phyloP scores from a whole-genome alignment of 2,888 invertebrate genomes.

The Boloria euphrosyne region DNA sequence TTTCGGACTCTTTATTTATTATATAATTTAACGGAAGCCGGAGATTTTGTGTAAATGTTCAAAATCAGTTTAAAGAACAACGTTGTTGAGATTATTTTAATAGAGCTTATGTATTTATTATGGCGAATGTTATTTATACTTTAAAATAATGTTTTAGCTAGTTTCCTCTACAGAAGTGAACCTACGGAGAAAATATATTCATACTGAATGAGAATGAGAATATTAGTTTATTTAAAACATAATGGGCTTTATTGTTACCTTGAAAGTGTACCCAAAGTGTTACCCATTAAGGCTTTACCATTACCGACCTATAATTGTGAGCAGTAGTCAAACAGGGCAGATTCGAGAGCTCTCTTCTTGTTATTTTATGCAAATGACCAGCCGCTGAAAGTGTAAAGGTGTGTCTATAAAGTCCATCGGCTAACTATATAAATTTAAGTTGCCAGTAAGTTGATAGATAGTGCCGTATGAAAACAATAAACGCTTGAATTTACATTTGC shows the following conservation, averaged over 20 bases:
- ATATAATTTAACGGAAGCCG: conserved; percentile 19
- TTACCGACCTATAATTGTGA: conserved; percentile 33
- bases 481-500: too few relatives aligned
- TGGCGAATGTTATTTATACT: background rate
- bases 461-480: too few relatives aligned
- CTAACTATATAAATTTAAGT: conserved; percentile 5
- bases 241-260: too few relatives aligned
- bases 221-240: too few relatives aligned
- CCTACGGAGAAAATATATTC: too few relatives aligned
- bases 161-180: too few relatives aligned
- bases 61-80: background rate
- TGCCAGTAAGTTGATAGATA: too few relatives aligned
- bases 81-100: conserved; percentile 3
- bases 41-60: background rate
- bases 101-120: background rate
- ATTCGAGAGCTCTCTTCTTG: conserved; percentile 48
- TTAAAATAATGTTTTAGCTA: too few relatives aligned
- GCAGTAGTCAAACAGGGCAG: conserved; percentile 38
- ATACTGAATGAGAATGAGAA: too few relatives aligned
- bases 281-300: conserved; percentile 28
- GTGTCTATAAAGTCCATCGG: conserved; percentile 37
- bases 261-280: conserved; percentile 5
- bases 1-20: conserved; percentile 25
- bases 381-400: conserved; percentile 46
- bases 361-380: conserved; percentile 79